Evolutionary conservation across 2,888 invertebrate genomes (phyloP), one percentile per base, ranked within the genome.

Genomic region (Cantharis flavilabris): DNA sequence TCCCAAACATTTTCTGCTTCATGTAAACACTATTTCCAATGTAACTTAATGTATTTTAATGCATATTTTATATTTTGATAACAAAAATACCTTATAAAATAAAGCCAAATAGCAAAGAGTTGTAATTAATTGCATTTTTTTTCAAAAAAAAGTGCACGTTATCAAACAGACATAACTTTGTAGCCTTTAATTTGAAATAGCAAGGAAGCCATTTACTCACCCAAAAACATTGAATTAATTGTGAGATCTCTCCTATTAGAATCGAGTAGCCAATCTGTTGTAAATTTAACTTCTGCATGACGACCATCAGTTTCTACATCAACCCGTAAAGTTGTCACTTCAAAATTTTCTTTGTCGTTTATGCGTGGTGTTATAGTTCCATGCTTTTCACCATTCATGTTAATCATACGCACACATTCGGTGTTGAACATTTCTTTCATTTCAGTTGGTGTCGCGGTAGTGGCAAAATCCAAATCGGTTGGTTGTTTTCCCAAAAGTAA

Each of bases 381-480:
- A 90, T 98, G 98, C 85, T 94, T 96, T 87, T 98, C 97, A 7
- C 98, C 97, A 87, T 94, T 96, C 79, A 91, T 91, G 88, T 99
- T 98, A 20, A 99, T 94, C 95, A 98, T 94, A 80, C 99, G 91
- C 62, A 99, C 91, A 72, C 93, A 90, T 89, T 98, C 97, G 70
- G 90, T 89, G 7, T 89, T 92, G 85, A 99, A 98, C 94, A 99
- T 96, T 62, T 93, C 92, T 86, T 97, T 98, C 98, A 99, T 98
- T 90, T 99, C 92, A 14, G 93, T 91, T 0, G 99, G 99, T 0
- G 98, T 99, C 9, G 99, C 99, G 14, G 95, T 95, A 7, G 99
- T 98, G 0, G 99, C 99, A 90, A 99, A 98, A 89, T 99, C 99
- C 71, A 99, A 89, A 89, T 99, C 99, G 85, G 94, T 94, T 0